Evolutionary conservation across 2,113 vertebrate species (phyloP), one percentile per base, ranked within the genome.

Genomic region (Malurus cyaneus): DNA sequence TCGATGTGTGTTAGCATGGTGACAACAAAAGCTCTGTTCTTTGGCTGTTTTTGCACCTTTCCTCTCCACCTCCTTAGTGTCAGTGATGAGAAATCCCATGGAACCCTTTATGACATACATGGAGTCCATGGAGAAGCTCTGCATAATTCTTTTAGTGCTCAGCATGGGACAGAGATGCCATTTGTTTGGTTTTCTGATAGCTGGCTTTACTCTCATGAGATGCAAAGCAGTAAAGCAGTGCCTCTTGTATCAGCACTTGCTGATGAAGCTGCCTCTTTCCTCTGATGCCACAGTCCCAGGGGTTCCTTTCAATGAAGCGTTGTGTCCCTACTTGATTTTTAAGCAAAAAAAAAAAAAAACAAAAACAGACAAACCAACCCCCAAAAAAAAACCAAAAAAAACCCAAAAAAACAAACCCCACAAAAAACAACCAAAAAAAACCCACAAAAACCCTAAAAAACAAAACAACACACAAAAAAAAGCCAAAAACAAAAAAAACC

Each of bases 241-340:
- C 10, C 47, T 62, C n/a, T 64, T 47, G 21, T 81, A 6, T 23
- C 23, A 54, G 32, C 47, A 28, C 5, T 70, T 67, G 23, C 25
- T 73, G 36, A 21, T 70, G 42, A 41, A 71, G 8, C 3, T 67
- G 6, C 18, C 88, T 23, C 49, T 59, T 77, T 85, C 17, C 15
- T 81, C 8, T 61, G 18, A 57, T 54, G 32, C 3, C 29, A 34
- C 4, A 69, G 18, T 47, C 18, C 3, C 14, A 41, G 31, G 24
- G 1, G 1, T n/a, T 44, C 15, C 7, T 67, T 49, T 18, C 21
- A 74, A 36, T 29, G 5, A 44, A 65, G 85, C 74, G 7, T 9
- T 36, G 18, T 29, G 6, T 18, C 1, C 2, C 4, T 53, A 21
- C 7, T 23, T 74, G 9, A 0, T 4, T 60, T 59, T 53, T n/a